These are phyloP conservation scores for Labeo calbasu DNA, from an alignment of 2,797 vertebrate genomes.

Conservation along the genomic window DNA sequence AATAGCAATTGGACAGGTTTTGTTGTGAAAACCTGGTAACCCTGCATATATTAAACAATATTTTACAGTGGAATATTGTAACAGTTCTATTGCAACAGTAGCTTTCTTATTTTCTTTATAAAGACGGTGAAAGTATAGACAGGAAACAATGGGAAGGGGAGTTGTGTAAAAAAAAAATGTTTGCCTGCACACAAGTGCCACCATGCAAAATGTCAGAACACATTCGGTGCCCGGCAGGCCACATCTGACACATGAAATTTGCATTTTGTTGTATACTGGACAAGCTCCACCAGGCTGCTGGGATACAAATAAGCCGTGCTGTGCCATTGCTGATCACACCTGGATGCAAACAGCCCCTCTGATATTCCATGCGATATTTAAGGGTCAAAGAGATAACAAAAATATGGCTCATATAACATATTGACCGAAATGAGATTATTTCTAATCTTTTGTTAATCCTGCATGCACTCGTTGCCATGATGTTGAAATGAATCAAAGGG, in stretches of 20 bases:
- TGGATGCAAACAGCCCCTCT: not conserved
- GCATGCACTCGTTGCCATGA: too few species aligned
- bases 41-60: not conserved
- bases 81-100: not conserved
- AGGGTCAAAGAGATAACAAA: not conserved
- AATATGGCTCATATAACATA: not conserved
- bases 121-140: not conserved
- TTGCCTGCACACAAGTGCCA: not conserved
- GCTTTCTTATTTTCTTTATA: not conserved
- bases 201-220: conserved; percentile 5
- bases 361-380: not conserved
- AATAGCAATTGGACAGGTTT: too few species aligned
- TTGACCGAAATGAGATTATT: conserved; percentile 1
- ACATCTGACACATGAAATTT: conserved; percentile 1
- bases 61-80: not conserved
- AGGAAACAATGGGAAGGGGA: not conserved
- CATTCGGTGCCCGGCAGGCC: not conserved
- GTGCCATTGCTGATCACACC: not conserved
- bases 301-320: not conserved
- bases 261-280: not conserved
- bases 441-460: conserved; percentile 11
- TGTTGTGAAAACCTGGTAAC: too few species aligned
- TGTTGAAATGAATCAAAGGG: not conserved
- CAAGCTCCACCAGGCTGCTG: not conserved
- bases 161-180: not conserved